Evolutionary conservation across 1,140 invertebrate species (phyloP).

Genomic region (Drosophila serrata): DNA sequence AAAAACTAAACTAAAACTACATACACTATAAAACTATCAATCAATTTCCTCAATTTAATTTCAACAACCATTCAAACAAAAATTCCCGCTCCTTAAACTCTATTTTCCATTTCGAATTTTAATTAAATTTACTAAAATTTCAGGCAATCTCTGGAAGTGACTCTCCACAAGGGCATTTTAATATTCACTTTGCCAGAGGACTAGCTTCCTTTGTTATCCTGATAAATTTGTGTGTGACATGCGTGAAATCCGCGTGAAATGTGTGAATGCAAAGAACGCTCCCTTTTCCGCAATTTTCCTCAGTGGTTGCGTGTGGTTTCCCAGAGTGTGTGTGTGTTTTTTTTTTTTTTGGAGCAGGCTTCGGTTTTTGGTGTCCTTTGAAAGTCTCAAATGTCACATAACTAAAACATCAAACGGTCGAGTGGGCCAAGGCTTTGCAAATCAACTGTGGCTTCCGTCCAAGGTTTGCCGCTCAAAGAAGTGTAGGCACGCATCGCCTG

Average conservation of each 20-base stretch:
- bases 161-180: conserved; percentile 1
- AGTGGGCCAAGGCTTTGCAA: conserved; percentile 69
- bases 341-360: conserved; percentile 15
- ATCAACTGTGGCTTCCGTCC: conserved; percentile 68
- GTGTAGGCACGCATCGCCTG: conserved; percentile 59
- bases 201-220: conserved; percentile 39
- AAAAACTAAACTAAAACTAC: too few relatives aligned
- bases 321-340: background rate
- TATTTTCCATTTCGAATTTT: background rate
- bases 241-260: conserved; percentile 58
- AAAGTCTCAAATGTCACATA: conserved; percentile 77
- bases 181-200: background rate
- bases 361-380: conserved; percentile 47
- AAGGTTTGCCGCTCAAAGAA: conserved; percentile 66
- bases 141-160: background rate
- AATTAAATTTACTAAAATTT: background rate
- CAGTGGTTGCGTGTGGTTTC: conserved; percentile 5
- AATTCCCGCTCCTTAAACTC: background rate
- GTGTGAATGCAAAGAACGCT: conserved; percentile 39
- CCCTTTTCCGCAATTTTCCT: conserved; percentile 1
- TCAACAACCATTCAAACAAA: background rate
- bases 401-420: conserved; percentile 69
- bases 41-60: background rate
- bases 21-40: too few relatives aligned
- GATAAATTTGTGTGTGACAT: conserved; percentile 67